These are phyloP conservation scores for Peromyscus attwateri DNA, from an alignment of 2,797 vertebrate genomes.

Conservation along the genomic window DNA sequence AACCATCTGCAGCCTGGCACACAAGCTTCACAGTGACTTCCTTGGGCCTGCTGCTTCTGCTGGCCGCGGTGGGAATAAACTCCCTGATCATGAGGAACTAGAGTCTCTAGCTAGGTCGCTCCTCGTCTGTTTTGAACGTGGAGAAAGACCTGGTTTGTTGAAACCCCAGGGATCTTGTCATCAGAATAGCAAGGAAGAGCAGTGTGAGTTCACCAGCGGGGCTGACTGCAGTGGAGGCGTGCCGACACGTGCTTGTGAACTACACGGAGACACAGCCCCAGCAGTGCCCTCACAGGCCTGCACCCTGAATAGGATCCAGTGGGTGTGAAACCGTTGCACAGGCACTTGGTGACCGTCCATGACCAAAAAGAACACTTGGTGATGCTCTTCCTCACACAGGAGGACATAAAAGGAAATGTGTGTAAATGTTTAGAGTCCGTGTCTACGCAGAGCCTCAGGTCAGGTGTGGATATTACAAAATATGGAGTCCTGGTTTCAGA, in stretches of 20 bases:
- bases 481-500: not conserved
- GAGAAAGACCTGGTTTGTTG: slow-evolving; percentile 66
- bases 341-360: not conserved
- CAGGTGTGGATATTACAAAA: not conserved
- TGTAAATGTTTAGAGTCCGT: not conserved
- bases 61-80: not conserved
- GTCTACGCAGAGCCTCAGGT: not conserved
- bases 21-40: slow-evolving; percentile 86
- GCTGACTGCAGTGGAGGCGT: slow-evolving; percentile 66
- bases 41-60: slow-evolving; percentile 38
- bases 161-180: slow-evolving; percentile 44
- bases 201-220: not conserved
- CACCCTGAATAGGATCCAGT: slow-evolving; percentile 86
- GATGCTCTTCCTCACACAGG: not conserved
- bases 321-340: slow-evolving; percentile 88
- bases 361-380: not conserved
- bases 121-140: slow-evolving; percentile 83
- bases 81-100: slow-evolving; percentile 82
- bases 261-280: not conserved
- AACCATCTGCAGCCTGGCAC: slow-evolving; percentile 87
- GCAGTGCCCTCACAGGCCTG: not conserved
- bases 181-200: slow-evolving; percentile 56
- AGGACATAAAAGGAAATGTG: not conserved
- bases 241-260: slow-evolving; percentile 79
- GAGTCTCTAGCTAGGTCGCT: slow-evolving; percentile 89